Conservation (phyloP, 1,140 invertebrate species). For the Drosophila arawakana region DNA sequence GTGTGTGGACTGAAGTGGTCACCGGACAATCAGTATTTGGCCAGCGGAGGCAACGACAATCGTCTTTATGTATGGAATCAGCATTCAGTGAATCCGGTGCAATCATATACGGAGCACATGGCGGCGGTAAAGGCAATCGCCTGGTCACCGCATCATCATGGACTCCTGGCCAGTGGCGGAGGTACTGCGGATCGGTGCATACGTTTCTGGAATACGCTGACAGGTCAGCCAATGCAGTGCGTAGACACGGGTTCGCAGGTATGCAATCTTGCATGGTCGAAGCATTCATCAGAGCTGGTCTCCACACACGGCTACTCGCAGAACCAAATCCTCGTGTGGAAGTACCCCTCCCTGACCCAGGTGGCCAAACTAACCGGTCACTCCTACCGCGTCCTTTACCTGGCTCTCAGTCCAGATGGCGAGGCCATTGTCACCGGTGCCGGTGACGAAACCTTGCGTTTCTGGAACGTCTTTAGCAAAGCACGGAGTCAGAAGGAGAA, state of each 20-base stretch:
- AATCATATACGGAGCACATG: constrained; percentile 98
- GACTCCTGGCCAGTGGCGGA: constrained; percentile 97
- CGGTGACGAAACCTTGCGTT: constrained; percentile 98
- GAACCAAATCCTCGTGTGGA: constrained; percentile 99
- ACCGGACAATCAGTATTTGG: constrained; percentile 98
- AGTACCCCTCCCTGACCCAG: constrained; percentile 97
- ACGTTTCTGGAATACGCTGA: constrained; percentile 99
- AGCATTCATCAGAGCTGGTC: constrained; percentile 98
- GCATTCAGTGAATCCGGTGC: constrained; percentile 94
- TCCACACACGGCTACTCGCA: constrained; percentile 99
- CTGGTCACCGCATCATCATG: constrained; percentile 99
- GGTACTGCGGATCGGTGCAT: constrained; percentile 99
- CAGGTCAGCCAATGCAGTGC: constrained; percentile 99
- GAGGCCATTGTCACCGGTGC: constrained; percentile 99
- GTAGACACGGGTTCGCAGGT: constrained; percentile 99
- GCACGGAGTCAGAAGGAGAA: constrained; percentile 97
- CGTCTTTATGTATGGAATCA: constrained; percentile 98
- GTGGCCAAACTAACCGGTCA: constrained; percentile 99
- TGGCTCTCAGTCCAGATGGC: constrained; percentile 99
- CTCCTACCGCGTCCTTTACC: constrained; percentile 97
- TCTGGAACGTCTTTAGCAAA: constrained; percentile 99
- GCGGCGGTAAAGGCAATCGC: constrained; percentile 99
- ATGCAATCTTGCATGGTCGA: constrained; percentile 99
- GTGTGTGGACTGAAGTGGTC: constrained; percentile 99
- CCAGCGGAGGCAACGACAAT: constrained; percentile 99